Conservation (phyloP, 2,113 vertebrate species). For the Sula dactylatra region DNA sequence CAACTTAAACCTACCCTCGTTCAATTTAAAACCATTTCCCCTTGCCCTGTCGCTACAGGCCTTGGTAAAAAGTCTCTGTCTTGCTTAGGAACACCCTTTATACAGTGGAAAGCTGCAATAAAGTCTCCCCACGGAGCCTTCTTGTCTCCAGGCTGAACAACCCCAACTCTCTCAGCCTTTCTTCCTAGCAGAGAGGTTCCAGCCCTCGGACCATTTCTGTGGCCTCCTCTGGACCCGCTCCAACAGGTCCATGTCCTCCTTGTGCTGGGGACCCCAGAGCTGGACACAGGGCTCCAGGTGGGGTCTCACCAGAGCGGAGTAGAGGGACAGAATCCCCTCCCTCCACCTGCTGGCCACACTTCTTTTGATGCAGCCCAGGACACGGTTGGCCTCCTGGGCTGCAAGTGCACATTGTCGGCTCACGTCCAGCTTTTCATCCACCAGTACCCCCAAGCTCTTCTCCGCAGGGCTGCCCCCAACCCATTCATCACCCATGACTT, state of each 20-base stretch:
- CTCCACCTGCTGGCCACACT: background rate
- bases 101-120: background rate
- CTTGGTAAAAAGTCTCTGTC: background rate
- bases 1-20: background rate
- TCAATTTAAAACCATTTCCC: background rate
- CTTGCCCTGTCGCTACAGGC: background rate
- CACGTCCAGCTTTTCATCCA: background rate
- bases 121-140: background rate
- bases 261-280: background rate
- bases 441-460: background rate
- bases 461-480: background rate
- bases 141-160: background rate
- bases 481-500: too few relatives aligned
- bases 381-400: background rate
- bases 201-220: background rate
- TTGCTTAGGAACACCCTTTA: background rate
- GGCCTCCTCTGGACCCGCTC: background rate
- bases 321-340: background rate
- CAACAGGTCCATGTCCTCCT: background rate
- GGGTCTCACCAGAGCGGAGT: background rate
- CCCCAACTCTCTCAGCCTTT: background rate
- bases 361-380: background rate
- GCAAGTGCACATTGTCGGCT: fast-evolving
- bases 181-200: background rate
- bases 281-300: background rate